Evolutionary conservation across 2,888 invertebrate species (phyloP).

Genomic region (Cyclophora punctaria): DNA sequence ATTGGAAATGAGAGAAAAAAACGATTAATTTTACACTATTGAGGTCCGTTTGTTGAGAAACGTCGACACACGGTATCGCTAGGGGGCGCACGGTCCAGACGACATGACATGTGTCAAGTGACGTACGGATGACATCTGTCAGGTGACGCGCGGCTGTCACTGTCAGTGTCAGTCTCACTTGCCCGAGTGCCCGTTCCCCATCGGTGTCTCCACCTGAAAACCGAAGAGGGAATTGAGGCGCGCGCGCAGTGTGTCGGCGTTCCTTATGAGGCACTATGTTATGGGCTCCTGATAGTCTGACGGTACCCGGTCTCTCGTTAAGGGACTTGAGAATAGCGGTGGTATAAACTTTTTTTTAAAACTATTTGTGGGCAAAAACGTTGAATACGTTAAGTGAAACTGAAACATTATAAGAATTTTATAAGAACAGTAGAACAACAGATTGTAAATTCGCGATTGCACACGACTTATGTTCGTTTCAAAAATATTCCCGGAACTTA

Average conservation of each 20-base stretch:
- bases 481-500: too few relatives aligned
- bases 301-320: not conserved
- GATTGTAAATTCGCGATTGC: too few relatives aligned
- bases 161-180: conserved; percentile 48
- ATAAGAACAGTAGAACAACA: too few relatives aligned
- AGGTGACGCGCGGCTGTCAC: conserved; percentile 15
- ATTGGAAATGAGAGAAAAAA: conserved; percentile 27
- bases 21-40: conserved; percentile 61
- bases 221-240: conserved; percentile 52
- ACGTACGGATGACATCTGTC: too few relatives aligned
- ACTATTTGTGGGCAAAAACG: too few relatives aligned
- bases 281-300: too few relatives aligned
- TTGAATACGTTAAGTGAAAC: too few relatives aligned
- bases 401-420: too few relatives aligned
- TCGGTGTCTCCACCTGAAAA: conserved; percentile 61
- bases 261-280: conserved; percentile 51
- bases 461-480: too few relatives aligned
- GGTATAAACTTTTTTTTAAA: too few relatives aligned
- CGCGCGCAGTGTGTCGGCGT: conserved; percentile 70
- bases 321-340: too few relatives aligned
- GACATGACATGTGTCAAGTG: too few relatives aligned
- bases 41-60: conserved; percentile 72
- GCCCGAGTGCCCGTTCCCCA: conserved; percentile 61
- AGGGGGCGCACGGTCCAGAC: conserved; percentile 12
- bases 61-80: conserved; percentile 69